phyloP scores from a whole-genome alignment of 2,888 invertebrate species.

The Aethes cnicana region DNA sequence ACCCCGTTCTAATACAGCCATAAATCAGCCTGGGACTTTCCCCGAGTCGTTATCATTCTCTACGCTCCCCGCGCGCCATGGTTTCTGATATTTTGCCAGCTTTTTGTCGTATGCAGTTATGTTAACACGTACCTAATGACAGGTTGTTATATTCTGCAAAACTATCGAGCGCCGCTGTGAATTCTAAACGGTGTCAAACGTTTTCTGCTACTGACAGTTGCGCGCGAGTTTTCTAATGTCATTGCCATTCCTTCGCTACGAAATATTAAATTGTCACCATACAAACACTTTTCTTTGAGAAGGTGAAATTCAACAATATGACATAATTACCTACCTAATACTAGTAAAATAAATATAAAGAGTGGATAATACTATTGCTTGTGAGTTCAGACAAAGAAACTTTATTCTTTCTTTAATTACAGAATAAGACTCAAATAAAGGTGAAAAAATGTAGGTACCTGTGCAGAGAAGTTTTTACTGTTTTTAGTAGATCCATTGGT shows the following conservation, averaged over 20 bases:
- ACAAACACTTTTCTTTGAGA: too few relatives aligned
- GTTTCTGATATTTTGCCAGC: constrained; percentile 62
- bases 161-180: constrained; percentile 24
- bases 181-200: constrained; percentile 29
- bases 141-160: constrained; percentile 37
- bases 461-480: constrained; percentile 44
- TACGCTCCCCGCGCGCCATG: constrained; percentile 56
- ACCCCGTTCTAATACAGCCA: constrained; percentile 70
- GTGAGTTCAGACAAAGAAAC: too few relatives aligned
- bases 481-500: constrained; percentile 70
- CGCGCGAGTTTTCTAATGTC: constrained; percentile 27
- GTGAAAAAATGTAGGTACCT: constrained; percentile 55
- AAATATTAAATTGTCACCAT: constrained; percentile 14
- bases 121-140: constrained; percentile 60
- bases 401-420: too few relatives aligned
- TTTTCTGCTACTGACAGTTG: constrained; percentile 28
- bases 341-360: too few relatives aligned
- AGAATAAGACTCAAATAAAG: not conserved
- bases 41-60: constrained; percentile 70
- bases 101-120: constrained; percentile 66
- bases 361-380: too few relatives aligned
- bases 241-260: constrained; percentile 16
- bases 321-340: too few relatives aligned
- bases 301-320: too few relatives aligned
- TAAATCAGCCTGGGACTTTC: constrained; percentile 73